Percentiles rank a stretch among this genome's conserved stretches.
These are phyloP conservation scores for Hipparchia semele DNA, from an alignment of 2,888 invertebrate species.

Conservation along the genomic window DNA sequence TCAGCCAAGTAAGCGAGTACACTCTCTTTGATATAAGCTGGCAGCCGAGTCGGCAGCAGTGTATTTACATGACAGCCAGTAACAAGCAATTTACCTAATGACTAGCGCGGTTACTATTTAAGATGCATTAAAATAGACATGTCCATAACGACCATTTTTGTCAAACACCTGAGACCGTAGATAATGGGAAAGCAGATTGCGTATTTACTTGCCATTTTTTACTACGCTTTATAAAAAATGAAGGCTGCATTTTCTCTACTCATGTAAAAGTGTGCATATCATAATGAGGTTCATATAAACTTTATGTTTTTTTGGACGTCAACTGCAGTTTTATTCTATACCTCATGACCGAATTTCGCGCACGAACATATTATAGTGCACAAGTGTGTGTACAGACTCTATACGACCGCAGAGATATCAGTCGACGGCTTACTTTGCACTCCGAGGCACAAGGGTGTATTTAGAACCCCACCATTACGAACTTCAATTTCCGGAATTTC, in stretches of 20 bases:
- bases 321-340: background rate
- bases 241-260: conserved; percentile 16
- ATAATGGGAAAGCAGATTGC: conserved; percentile 31
- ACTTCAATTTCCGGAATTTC: no score
- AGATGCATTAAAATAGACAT: conserved; percentile 32
- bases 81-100: conserved; percentile 34
- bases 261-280: background rate
- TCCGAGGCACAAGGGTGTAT: no score
- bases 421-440: no score
- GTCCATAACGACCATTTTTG: conserved; percentile 31
- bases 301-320: background rate
- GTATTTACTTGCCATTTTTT: conserved; percentile 31
- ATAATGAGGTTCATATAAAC: background rate
- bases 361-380: background rate
- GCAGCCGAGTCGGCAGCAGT: conserved; percentile 28
- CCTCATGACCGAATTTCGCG: background rate
- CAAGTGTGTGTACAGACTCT: no score
- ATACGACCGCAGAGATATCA: no score
- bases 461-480: no score
- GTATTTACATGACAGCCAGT: conserved; percentile 31
- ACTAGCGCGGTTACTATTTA: conserved; percentile 32
- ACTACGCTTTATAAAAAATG: conserved; percentile 12
- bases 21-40: conserved; percentile 19
- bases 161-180: conserved; percentile 29
- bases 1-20: conserved; percentile 13